Conservation (phyloP, 2,888 invertebrate species). For the Acanthosoma haemorrhoidale region DNA sequence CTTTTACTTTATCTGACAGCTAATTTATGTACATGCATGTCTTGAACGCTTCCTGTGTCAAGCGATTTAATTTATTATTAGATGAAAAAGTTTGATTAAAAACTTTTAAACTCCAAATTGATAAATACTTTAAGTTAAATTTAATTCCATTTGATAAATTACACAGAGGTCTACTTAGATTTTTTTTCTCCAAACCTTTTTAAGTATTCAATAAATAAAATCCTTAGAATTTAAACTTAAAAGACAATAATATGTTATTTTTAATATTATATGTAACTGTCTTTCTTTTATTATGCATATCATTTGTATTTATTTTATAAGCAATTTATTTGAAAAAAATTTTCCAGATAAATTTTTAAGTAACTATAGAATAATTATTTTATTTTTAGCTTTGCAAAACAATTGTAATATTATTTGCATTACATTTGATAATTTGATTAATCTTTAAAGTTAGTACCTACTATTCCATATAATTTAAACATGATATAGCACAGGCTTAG, state of each 20-base stretch:
- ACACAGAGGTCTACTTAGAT: no score
- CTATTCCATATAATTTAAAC: background rate
- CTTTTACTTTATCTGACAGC: background rate
- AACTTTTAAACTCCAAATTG: background rate
- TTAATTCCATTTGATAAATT: no score
- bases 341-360: no score
- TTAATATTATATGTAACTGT: no score
- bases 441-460: background rate
- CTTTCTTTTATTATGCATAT: background rate
- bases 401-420: background rate
- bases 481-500: background rate
- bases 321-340: background rate
- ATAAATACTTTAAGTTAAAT: no score
- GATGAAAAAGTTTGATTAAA: background rate
- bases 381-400: no score
- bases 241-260: background rate
- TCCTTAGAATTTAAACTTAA: background rate
- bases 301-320: background rate
- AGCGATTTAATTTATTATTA: constrained; percentile 8
- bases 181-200: no score
- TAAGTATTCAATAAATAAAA: background rate
- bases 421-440: background rate
- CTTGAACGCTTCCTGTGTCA: constrained; percentile 16
- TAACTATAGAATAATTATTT: background rate
- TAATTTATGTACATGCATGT: constrained; percentile 24